phyloP scores from a whole-genome alignment of 2,797 vertebrate genomes.

The Silurus lanzhouensis region DNA sequence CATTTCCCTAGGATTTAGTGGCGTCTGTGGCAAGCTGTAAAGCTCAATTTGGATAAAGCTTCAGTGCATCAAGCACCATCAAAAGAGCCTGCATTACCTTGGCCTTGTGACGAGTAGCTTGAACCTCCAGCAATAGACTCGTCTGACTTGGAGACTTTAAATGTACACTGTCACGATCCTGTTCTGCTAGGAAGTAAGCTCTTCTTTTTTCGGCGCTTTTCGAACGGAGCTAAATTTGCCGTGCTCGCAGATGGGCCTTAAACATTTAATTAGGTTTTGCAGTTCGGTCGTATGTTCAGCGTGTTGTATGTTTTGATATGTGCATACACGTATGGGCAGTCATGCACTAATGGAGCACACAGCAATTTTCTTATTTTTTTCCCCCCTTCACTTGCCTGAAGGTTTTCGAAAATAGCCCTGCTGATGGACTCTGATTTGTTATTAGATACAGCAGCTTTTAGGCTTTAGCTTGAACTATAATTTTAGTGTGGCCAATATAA shows the following conservation, averaged over 20 bases:
- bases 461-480: slow-evolving; percentile 55
- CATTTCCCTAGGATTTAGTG: slow-evolving; percentile 57
- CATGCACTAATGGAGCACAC: slow-evolving; percentile 54
- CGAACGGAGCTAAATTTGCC: slow-evolving; percentile 58
- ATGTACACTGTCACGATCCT: slow-evolving; percentile 47
- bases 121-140: slow-evolving; percentile 13
- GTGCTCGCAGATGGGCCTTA: slow-evolving; percentile 55
- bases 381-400: slow-evolving; percentile 26
- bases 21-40: slow-evolving; percentile 53
- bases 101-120: slow-evolving; percentile 29
- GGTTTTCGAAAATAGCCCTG: slow-evolving; percentile 44
- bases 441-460: slow-evolving; percentile 56
- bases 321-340: slow-evolving; percentile 37
- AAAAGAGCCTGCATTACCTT: slow-evolving; percentile 36
- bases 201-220: slow-evolving; percentile 30
- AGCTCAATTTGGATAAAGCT: slow-evolving; percentile 59
- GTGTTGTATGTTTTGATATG: slow-evolving; percentile 51
- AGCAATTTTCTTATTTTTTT: not conserved
- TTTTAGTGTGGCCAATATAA: slow-evolving; percentile 54
- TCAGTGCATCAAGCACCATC: slow-evolving; percentile 50
- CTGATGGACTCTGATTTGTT: slow-evolving; percentile 53
- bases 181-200: slow-evolving; percentile 49
- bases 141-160: not conserved
- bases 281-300: slow-evolving; percentile 58
- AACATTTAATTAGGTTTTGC: slow-evolving; percentile 68